Evolutionary conservation across 2,797 vertebrate species (phyloP), one percentile per base, ranked within the genome.

Genomic region (Falco concolor): DNA sequence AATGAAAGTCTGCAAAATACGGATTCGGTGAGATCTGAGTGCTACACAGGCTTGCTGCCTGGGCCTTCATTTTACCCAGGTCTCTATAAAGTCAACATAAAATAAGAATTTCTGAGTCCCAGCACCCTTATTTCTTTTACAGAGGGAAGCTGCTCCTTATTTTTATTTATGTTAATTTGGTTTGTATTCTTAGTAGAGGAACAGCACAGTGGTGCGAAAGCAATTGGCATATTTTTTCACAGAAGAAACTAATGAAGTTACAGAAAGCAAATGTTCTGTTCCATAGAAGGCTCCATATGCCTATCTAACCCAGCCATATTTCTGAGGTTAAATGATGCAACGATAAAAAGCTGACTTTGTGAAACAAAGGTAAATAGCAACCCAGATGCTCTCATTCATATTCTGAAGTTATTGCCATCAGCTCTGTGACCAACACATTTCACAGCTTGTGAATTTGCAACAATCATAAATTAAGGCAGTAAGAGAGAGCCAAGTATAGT

Each of bases 381-480:
- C 53, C 75, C 93, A 93, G 84, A 95, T 90, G 56, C 91, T 95
- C 88, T 94, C 80, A 80, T 95, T 94, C 94, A 83, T 94, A 95
- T 90, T 95, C 91, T 80, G 80, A 90, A 95, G 81, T 96, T 97
- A 95, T 57, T 95, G 86, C 86, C 74, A 94, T 90, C 88, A 96
- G 94, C 88, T 92, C 75, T 82, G 53, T 36, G 86, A 96, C 77
- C 90, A 97, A 75, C 83, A 87, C 91, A 96, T 95, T 96, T 97
- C 96, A 97, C 91, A 96, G 95, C 68, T 87, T 95, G 94, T 94
- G 94, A 95, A 77, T 93, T 94, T 93, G 93, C 89, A 95, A 42
- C 90, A 89, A 77, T 81, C 92, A 92, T 97, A 97, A 95, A 96
- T 96, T 94, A 96, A 56, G 91, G 60, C 61, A 84, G 60, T 61